Conservation (phyloP, 2,113 vertebrate species). For the Cyphomyrus plagiostoma region DNA sequence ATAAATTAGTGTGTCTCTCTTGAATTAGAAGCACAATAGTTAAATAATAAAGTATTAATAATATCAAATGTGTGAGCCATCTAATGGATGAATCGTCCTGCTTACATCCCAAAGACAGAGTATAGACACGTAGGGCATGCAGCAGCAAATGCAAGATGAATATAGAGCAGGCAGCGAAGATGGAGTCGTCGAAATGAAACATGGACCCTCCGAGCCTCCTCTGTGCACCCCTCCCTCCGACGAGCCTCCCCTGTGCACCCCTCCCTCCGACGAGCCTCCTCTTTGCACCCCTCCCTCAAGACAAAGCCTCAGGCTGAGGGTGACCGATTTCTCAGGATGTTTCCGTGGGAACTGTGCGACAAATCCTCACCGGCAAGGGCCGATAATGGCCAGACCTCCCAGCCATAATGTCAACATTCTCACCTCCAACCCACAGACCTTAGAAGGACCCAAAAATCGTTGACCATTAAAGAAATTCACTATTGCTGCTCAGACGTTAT, state of each 20-base stretch:
- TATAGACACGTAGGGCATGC: neutral
- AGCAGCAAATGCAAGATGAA: neutral
- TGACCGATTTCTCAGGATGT: constrained; percentile 1
- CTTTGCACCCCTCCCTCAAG: neutral
- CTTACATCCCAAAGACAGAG: neutral
- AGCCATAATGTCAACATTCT: neutral
- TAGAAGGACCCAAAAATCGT: constrained; percentile 22
- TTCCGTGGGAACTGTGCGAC: neutral
- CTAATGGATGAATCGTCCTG: neutral
- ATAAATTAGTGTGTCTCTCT: neutral
- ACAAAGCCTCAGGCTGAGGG: neutral
- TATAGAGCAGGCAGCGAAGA: neutral
- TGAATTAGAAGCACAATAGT: neutral
- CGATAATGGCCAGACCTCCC: neutral
- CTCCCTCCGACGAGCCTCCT: neutral
- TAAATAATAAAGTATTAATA: neutral
- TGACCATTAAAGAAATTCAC: neutral
- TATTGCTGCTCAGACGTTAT: neutral
- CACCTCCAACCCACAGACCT: constrained; percentile 21
- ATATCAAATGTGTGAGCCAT: neutral
- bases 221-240: neutral
- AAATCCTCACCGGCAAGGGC: neutral
- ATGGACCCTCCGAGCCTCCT: neutral
- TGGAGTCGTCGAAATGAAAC: neutral
- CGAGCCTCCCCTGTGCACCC: neutral